A percentile compares a stretch with the other conserved stretches of the same genome.
Conservation (phyloP, 2,113 vertebrate genomes). For the Pteropus alecto region DNA sequence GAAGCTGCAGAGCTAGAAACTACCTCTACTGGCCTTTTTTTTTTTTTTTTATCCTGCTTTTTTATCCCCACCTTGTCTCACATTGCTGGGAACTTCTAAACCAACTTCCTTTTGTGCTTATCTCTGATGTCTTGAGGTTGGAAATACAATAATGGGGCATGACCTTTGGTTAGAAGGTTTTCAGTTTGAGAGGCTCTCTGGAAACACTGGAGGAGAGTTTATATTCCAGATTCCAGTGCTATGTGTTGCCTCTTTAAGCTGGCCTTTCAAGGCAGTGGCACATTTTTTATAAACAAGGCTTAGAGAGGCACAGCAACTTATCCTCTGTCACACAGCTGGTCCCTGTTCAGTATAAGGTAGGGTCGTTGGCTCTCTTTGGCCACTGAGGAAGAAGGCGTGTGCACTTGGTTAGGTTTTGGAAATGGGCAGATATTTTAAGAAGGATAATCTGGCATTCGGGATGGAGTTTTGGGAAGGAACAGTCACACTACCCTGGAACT, state of each 20-base stretch:
- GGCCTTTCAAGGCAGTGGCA: background rate
- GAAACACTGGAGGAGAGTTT: background rate
- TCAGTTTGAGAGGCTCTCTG: too few species aligned
- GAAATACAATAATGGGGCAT: background rate
- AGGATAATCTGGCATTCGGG: background rate
- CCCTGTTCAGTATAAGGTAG: too few species aligned
- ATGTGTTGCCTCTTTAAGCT: background rate
- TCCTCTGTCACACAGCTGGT: background rate
- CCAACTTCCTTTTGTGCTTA: background rate
- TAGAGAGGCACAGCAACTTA: background rate
- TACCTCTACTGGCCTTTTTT: background rate
- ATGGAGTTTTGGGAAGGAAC: background rate
- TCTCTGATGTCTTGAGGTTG: background rate
- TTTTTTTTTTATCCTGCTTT: background rate
- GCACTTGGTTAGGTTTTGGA: background rate
- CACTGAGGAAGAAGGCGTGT: background rate
- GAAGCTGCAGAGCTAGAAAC: background rate
- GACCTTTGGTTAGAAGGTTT: background rate
- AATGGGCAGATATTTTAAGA: background rate
- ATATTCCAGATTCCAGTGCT: fast-evolving
- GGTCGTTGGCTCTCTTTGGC: background rate
- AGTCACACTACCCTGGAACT: background rate
- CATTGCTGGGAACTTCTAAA: background rate
- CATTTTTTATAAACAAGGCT: background rate
- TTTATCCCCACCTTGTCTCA: too few species aligned